These are phyloP conservation scores for Sarcophaga rosellei DNA, from an alignment of 2,888 invertebrate genomes.

Conservation along the genomic window DNA sequence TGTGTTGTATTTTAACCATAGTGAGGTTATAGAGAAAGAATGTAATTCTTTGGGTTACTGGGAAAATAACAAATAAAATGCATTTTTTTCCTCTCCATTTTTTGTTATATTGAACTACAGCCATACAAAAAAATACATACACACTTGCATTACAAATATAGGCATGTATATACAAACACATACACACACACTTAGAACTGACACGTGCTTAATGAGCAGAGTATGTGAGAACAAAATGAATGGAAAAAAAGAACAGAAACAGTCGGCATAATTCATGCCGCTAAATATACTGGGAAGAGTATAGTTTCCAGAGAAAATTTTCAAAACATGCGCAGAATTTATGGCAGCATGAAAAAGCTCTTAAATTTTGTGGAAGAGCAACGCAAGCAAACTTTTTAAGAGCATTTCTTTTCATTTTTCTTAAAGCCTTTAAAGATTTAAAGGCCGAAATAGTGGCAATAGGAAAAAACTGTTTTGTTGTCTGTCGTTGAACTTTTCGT, in stretches of 20 bases:
- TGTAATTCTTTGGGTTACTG: constrained; percentile 54
- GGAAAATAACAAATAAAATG: constrained; percentile 44
- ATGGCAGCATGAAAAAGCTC: background rate
- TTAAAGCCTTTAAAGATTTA: background rate
- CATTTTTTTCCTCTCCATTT: background rate
- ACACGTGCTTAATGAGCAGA: constrained; percentile 46
- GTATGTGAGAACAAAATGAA: background rate
- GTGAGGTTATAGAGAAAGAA: background rate
- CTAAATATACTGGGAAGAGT: constrained; percentile 49
- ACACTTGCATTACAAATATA: constrained; percentile 11
- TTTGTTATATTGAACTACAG: constrained; percentile 37
- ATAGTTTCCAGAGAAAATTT: background rate
- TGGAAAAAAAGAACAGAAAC: background rate
- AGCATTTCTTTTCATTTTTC: background rate
- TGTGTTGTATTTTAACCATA: background rate
- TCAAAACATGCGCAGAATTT: background rate
- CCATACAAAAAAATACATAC: background rate
- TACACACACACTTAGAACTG: background rate
- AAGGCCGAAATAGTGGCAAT: background rate
- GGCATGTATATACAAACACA: background rate
- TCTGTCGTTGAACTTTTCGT: background rate
- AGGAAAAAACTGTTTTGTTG: background rate
- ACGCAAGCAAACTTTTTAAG: background rate
- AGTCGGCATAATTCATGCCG: constrained; percentile 1
- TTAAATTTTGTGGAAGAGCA: constrained; percentile 2